These are phyloP conservation scores for Griposia aprilina DNA, from an alignment of 2,888 invertebrate genomes.

Conservation along the genomic window DNA sequence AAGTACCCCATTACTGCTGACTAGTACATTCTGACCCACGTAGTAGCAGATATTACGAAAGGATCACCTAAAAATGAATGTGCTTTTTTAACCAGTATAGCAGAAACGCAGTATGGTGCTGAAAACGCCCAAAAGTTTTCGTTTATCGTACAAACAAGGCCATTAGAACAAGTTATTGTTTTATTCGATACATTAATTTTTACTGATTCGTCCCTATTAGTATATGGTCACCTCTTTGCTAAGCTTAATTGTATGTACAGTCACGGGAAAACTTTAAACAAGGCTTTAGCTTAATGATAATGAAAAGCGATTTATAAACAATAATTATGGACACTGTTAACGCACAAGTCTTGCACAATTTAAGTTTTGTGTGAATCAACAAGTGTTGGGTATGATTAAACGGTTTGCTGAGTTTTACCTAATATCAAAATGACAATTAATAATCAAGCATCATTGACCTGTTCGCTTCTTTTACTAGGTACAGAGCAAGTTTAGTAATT, in stretches of 20 bases:
- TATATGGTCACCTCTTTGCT: not conserved
- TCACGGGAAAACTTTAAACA: not conserved
- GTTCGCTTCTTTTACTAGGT: too few species aligned
- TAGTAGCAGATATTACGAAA: not conserved
- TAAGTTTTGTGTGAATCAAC: not conserved
- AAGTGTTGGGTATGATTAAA: not conserved
- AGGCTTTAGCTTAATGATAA: not conserved
- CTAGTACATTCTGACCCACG: not conserved
- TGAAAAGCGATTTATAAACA: not conserved
- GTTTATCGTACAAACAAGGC: constrained; percentile 28
- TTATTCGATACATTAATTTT: constrained; percentile 3
- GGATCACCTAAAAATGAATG: constrained; percentile 25
- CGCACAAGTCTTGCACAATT: not conserved
- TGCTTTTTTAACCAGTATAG: constrained; percentile 26
- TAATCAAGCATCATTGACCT: too few species aligned
- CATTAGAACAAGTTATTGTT: constrained; percentile 23
- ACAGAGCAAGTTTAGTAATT: too few species aligned
- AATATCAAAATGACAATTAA: too few species aligned
- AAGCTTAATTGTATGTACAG: not conserved
- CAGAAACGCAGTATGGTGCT: constrained; percentile 27
- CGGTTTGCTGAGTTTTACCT: too few species aligned
- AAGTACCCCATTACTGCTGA: constrained; percentile 25
- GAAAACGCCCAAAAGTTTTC: constrained; percentile 15
- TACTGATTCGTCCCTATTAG: not conserved
- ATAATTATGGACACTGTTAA: not conserved